Conservation (phyloP, 1,140 invertebrate genomes). For the Drosophila littoralis region DNA sequence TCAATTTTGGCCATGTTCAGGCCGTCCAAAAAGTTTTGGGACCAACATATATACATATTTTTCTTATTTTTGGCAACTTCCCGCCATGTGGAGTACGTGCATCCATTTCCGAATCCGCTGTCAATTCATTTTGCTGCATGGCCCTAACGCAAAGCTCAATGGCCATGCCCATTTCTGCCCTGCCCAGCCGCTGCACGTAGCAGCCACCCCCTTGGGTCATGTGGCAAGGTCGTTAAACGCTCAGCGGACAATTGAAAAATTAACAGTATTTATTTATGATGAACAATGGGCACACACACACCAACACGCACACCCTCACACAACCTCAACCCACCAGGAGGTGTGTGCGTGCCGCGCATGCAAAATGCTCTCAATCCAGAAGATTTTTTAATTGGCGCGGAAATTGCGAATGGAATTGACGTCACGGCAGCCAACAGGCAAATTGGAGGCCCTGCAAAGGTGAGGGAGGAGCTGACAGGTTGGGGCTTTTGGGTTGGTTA, state of each 20-base stretch:
- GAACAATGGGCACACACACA: slow-evolving; percentile 45
- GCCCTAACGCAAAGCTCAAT: slow-evolving; percentile 21
- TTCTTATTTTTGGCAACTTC: slow-evolving; percentile 7
- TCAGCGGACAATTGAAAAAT: slow-evolving; percentile 76
- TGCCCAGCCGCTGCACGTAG: slow-evolving; percentile 9
- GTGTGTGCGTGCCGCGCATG: slow-evolving; percentile 67
- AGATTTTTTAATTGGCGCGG: slow-evolving; percentile 77
- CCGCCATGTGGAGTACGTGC: slow-evolving; percentile 39
- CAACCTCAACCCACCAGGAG: too few species aligned
- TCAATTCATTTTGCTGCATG: slow-evolving; percentile 44
- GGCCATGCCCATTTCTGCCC: not conserved
- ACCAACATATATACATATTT: slow-evolving; percentile 41
- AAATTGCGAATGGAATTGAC: slow-evolving; percentile 78
- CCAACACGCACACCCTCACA: not conserved
- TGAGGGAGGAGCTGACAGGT: not conserved
- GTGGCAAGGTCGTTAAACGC: slow-evolving; percentile 62
- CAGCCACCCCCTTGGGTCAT: slow-evolving; percentile 4
- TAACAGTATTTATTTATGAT: slow-evolving; percentile 82
- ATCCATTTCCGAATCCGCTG: slow-evolving; percentile 44
- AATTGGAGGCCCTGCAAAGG: slow-evolving; percentile 26
- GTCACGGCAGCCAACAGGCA: slow-evolving; percentile 41
- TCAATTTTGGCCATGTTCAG: slow-evolving; percentile 61
- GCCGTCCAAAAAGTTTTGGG: slow-evolving; percentile 57
- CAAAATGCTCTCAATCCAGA: slow-evolving; percentile 56
- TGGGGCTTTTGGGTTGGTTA: not conserved